A percentile compares a stretch with the other conserved stretches of the same genome.
phyloP scores from a whole-genome alignment of 2,888 invertebrate species.

The Strigamia transsilvanica region DNA sequence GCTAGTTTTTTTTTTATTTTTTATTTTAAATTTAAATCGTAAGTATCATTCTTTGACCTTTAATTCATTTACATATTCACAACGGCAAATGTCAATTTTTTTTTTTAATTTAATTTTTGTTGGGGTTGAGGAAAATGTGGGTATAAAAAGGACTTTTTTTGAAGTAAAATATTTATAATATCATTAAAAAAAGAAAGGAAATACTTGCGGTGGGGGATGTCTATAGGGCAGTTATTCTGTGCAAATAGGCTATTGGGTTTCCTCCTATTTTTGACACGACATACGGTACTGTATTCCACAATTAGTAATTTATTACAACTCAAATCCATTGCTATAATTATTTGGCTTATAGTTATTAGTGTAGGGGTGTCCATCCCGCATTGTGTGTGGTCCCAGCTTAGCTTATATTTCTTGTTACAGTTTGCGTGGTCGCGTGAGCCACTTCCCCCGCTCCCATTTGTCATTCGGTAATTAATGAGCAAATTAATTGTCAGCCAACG shows the following conservation, averaged over 20 bases:
- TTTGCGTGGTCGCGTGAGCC: conserved; percentile 40
- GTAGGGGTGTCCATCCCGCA: conserved; percentile 16
- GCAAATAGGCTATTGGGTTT: conserved; percentile 34
- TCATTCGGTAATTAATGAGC: conserved; percentile 47
- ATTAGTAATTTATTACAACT: conserved; percentile 43
- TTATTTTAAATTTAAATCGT: neutral
- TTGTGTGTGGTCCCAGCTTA: conserved; percentile 44
- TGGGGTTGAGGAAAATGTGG: neutral
- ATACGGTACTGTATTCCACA: conserved; percentile 28
- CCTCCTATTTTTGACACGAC: conserved; percentile 44
- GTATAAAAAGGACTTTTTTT: neutral
- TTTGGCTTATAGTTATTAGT: conserved; percentile 43
- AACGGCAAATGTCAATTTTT: neutral
- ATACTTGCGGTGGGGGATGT: conserved; percentile 16
- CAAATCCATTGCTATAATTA: conserved; percentile 39
- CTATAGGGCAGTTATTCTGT: neutral
- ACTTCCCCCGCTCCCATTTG: conserved; percentile 15
- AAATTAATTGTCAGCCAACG: conserved; percentile 46
- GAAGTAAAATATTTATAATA: neutral
- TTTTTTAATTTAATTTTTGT: too few relatives aligned
- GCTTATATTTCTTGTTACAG: conserved; percentile 41
- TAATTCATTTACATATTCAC: neutral
- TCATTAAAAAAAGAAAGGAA: neutral
- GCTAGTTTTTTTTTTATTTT: neutral
- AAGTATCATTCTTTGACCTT: conserved; percentile 11